Conservation (phyloP, 2,888 invertebrate genomes). For the Meandrusa payeni region DNA sequence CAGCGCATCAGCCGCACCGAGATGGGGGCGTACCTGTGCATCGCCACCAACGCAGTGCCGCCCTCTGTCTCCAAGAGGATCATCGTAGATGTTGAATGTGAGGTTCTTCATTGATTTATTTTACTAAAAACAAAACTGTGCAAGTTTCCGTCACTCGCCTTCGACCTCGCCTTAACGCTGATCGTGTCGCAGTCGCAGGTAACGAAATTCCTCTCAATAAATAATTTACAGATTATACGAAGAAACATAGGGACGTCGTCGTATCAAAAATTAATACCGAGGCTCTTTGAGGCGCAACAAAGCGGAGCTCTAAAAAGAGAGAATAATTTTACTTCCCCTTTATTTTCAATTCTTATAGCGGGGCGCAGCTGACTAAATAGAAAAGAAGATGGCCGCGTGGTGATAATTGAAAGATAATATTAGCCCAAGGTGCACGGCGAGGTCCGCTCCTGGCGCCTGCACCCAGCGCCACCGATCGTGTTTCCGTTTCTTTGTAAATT, state of each 20-base stretch:
- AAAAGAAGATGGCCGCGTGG: slow-evolving; percentile 27
- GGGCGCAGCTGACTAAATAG: slow-evolving; percentile 35
- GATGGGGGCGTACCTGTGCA: slow-evolving; percentile 92
- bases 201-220: slow-evolving; percentile 18
- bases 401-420: slow-evolving; percentile 38
- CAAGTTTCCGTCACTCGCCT: no score
- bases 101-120: slow-evolving; percentile 54
- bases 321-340: slow-evolving; percentile 36
- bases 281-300: slow-evolving; percentile 22
- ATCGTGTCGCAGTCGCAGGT: slow-evolving; percentile 3
- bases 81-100: slow-evolving; percentile 94
- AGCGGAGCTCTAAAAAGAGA: slow-evolving; percentile 24
- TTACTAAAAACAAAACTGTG: background rate
- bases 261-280: slow-evolving; percentile 30
- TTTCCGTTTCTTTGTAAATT: slow-evolving; percentile 1
- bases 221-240: slow-evolving; percentile 24
- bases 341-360: slow-evolving; percentile 56
- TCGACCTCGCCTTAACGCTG: no score
- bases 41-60: slow-evolving; percentile 93
- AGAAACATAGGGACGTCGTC: slow-evolving; percentile 27
- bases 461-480: slow-evolving; percentile 3
- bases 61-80: slow-evolving; percentile 96
- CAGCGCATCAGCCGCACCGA: slow-evolving; percentile 93
- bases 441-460: slow-evolving; percentile 15
- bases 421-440: slow-evolving; percentile 31